A percentile compares a stretch with the other conserved stretches of the same genome.
Conservation (phyloP, 2,797 vertebrate genomes). For the Acomys russatus region DNA sequence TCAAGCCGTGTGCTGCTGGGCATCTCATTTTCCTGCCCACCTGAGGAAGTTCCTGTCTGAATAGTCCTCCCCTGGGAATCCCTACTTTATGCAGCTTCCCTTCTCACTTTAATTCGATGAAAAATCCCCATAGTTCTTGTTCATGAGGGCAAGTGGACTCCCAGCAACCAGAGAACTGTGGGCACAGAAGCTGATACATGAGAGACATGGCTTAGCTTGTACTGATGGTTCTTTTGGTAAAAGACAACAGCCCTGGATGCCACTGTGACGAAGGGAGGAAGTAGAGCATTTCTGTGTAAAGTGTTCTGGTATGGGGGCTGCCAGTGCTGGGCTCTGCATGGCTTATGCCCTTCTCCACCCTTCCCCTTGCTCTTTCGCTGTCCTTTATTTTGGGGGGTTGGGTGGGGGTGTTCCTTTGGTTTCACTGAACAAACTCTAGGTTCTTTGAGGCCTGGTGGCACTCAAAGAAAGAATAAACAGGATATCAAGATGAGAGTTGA, state of each 20-base stretch:
- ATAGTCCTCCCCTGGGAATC: not conserved
- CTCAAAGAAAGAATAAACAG: no score
- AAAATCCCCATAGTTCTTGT: not conserved
- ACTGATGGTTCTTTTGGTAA: not conserved
- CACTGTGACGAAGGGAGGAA: not conserved
- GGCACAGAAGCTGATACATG: not conserved
- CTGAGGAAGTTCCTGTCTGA: not conserved
- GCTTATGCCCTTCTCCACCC: no score
- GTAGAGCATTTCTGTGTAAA: not conserved
- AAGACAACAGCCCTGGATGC: not conserved
- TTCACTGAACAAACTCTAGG: conserved; percentile 13
- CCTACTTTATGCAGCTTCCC: not conserved
- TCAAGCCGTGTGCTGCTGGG: no score
- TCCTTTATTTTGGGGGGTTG: no score
- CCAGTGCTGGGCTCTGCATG: not conserved
- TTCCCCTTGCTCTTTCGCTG: not conserved
- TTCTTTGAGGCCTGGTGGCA: not conserved
- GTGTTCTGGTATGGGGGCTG: not conserved
- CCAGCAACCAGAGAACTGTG: not conserved
- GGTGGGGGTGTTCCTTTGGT: not conserved
- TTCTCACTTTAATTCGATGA: not conserved
- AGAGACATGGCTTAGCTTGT: not conserved
- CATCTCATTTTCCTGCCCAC: not conserved
- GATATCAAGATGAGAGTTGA: no score
- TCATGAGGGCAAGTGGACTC: conserved; percentile 7